These are phyloP conservation scores for Callocephalon fimbriatum DNA, from an alignment of 2,113 vertebrate genomes.

Conservation along the genomic window DNA sequence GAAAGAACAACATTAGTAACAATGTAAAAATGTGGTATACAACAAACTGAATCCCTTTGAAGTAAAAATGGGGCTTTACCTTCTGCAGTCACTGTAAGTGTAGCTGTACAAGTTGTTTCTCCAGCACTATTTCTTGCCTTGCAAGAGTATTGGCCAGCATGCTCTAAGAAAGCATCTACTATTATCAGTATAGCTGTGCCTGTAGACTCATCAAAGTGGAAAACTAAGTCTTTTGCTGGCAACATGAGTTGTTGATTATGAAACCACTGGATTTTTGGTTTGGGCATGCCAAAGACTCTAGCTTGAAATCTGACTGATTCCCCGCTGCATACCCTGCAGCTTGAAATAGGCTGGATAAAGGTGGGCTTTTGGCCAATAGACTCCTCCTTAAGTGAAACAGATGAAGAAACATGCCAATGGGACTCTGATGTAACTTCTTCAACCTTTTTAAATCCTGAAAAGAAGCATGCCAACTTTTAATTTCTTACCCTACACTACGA, in stretches of 20 bases:
- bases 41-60: constrained; percentile 71
- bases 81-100: constrained; percentile 84
- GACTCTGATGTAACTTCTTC: constrained; percentile 79
- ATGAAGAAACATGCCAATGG: constrained; percentile 80
- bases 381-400: constrained; percentile 87
- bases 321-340: constrained; percentile 85
- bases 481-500: constrained; percentile 59
- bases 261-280: constrained; percentile 91
- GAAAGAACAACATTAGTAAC: constrained; percentile 70
- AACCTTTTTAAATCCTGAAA: constrained; percentile 88
- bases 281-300: constrained; percentile 84
- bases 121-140: constrained; percentile 88
- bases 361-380: constrained; percentile 85
- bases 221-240: constrained; percentile 88
- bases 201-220: constrained; percentile 90
- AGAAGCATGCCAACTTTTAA: constrained; percentile 88
- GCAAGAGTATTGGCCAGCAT: constrained; percentile 91
- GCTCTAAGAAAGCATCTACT: constrained; percentile 91
- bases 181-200: constrained; percentile 90
- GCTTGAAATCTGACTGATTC: constrained; percentile 92
- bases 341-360: constrained; percentile 90
- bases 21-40: constrained; percentile 19
- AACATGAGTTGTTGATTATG: constrained; percentile 85
- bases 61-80: constrained; percentile 79
- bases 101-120: constrained; percentile 82